Evolutionary conservation across 1,140 invertebrate species (phyloP), one percentile per base, ranked within the genome.

Genomic region (Papilio helenus): DNA sequence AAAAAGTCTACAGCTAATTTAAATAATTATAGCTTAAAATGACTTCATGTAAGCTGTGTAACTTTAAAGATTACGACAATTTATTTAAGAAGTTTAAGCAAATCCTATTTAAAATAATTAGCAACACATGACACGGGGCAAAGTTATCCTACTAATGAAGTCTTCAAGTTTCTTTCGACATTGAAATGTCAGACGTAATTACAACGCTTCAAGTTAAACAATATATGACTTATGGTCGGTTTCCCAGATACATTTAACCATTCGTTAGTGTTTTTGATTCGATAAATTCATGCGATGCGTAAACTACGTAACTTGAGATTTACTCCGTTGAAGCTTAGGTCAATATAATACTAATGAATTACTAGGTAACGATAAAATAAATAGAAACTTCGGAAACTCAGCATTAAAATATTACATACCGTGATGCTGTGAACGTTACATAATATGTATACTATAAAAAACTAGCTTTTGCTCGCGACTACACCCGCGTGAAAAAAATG

Each of bases 151-250:
- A 34, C 61, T 29, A 68, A 68, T 29, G 61, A 68, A 29, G 61
- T 68, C 61, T 68, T 68, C 61, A 68, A 68, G 61, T 68, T 68
- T 68, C 61, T 68, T 68, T 68, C 14, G 61, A 65, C 23, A 65
- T 65, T 68, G 14, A 68, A 68, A 68, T 68, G 61, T 68, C 61
- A 68, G 1, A 18, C 61, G 12, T 29, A 29, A 68, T 29, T 68
- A 68, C 58, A 65, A 65, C 12, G 26, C 14, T 68, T 68, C 9
- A 16, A 68, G 61, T 68, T 68, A 68, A 68, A 34, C 58, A 61
- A 61, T 23, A 68, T 34, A 3, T 29, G 61, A 29, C 61, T 68
- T 39, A 39, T 39, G 7, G 34, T 7, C 34, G 34, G 34, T 39
- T 39, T 39, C 34, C 34, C 34, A 39, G 1, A 0, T 39, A 39